phyloP scores from a whole-genome alignment of 2,888 invertebrate species.

The Pediacus dermestoides region DNA sequence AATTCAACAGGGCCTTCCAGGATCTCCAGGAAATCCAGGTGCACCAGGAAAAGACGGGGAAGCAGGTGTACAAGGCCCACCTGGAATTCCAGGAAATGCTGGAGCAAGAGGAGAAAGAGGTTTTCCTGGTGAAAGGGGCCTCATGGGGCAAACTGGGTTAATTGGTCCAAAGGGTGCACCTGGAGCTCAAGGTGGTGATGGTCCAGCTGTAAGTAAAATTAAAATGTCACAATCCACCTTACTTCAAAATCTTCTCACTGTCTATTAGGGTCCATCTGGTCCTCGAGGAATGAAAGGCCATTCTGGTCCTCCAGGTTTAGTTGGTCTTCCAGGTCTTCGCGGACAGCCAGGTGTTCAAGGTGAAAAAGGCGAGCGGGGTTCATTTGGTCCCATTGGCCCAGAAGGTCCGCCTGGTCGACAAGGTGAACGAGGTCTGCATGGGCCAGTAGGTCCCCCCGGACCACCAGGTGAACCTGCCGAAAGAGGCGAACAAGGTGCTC shows the following conservation, averaged over 20 bases:
- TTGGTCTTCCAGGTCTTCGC: slow-evolving; percentile 68
- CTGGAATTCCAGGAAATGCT: slow-evolving; percentile 54
- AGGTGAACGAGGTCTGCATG: slow-evolving; percentile 73
- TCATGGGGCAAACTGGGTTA: slow-evolving; percentile 63
- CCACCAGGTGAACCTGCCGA: slow-evolving; percentile 80
- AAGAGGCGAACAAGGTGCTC: slow-evolving; percentile 70
- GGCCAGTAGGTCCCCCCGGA: slow-evolving; percentile 70
- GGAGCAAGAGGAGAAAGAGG: slow-evolving; percentile 63
- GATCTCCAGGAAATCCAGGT: slow-evolving; percentile 69
- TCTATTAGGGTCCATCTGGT: slow-evolving; percentile 61
- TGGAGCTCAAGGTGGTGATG: slow-evolving; percentile 67
- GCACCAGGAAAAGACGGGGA: slow-evolving; percentile 79
- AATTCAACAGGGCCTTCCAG: slow-evolving; percentile 56
- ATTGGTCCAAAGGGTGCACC: slow-evolving; percentile 63
- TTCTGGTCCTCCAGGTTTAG: slow-evolving; percentile 65
- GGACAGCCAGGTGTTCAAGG: slow-evolving; percentile 66
- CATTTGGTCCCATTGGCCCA: slow-evolving; percentile 65
- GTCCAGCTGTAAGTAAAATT: slow-evolving; percentile 57
- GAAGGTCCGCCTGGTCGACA: slow-evolving; percentile 69
- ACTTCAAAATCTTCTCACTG: not conserved
- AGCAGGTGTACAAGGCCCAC: slow-evolving; percentile 64
- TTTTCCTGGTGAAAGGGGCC: slow-evolving; percentile 72
- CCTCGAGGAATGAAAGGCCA: slow-evolving; percentile 68
- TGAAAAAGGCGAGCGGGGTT: slow-evolving; percentile 73
- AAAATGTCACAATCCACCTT: not conserved